Base-by-base conservation (phyloP, 2,888 invertebrate species). In the Coelinius sp. region DNA sequence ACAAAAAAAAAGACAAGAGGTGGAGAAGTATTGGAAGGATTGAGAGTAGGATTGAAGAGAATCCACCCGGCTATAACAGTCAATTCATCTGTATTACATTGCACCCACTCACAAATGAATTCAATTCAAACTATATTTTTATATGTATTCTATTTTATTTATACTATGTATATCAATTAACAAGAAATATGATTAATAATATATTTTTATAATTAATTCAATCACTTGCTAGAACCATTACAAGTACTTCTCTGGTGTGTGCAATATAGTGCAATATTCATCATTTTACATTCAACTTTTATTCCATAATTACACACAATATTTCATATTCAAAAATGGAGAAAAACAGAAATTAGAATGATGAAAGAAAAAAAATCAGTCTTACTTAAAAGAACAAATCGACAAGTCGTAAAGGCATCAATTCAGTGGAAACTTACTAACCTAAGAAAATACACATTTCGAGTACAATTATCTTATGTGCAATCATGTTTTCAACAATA, bases 321-420 rank as follows among this genome's bases (percentile, higher is more conserved):
- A 53, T 70, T 66, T 35, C 70, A 71, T 72, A 49, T 59, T 66
- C 22, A 70, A 71, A 56, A 52, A 46, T 35, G n/a, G 68, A 68
- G 69, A 72, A 75, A 71, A 68, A 56, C 14, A 25, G 4, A 63
- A 63, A n/a, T 53, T 20, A 25, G 27, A 68, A 62, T 63, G 44
- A 66, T 56, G 68, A 74, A 75, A 73, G 74, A 73, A 77, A 79
- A 80, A 78, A 78, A 81, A 79, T 85, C 85, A 85, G 85, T 85
- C 85, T 85, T 84, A 83, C 76, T 79, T 79, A 59, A 79, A 82
- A 84, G 83, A 82, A 84, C 85, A 80, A 83, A n/a, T n/a, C 81
- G 75, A 79, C 24, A 25, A 78, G 76, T 80, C 79, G 78, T 79
- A 80, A 78, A 78, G 79, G 81, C 80, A 79, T 77, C 77, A 75